Evolutionary conservation across 2,888 invertebrate species (phyloP), one percentile per base, ranked within the genome.

Genomic region (Oscheius sp.): DNA sequence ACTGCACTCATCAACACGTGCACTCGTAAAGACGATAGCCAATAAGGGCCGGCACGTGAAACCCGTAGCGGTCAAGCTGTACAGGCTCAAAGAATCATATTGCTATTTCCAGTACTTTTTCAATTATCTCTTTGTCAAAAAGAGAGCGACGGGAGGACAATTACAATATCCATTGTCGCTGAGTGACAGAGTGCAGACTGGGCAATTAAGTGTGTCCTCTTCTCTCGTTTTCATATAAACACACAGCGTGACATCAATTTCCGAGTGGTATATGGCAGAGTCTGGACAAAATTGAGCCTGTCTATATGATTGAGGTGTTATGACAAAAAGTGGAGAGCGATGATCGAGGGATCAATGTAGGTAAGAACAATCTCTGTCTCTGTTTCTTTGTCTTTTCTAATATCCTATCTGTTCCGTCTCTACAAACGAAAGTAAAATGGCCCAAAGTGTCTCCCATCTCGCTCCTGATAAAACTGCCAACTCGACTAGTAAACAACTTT

Each of bases 11-110:
- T 33, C 35, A 60, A 60, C 60, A 60, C 60, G 60, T 60, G 60
- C 32, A 60, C 60, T 60, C 60, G 35, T 60, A 60, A 60, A 60
- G 35, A 35, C 13, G 60, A 60, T 60, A 60, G 35, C 13, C 37
- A 35, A 33, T 42, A 35, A 33, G 60, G 33, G 60, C 48, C 29
- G 32, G 47, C 65, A 65, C 65, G 65, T 65, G 65, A 65, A 65
- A 29, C 50, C 21, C 21, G 21, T 21, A 21, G 21, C 50, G 65
- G 50, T 65, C 65, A 65, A 65, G 33, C 47, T 65, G 50, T 65
- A 65, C 48, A 50, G 50, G 11, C 32, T 35, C 11, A 4, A 35
- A n/a, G 60, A 35, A 35, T 33, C 33, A 32, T 29, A 57, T 11
- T 11, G 21, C 33, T 60, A 33, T 9, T 35, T 60, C 35, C 10